Evolutionary conservation across 2,888 invertebrate genomes (phyloP), one percentile per base, ranked within the genome.

Genomic region (Cataglyphis albicans): DNA sequence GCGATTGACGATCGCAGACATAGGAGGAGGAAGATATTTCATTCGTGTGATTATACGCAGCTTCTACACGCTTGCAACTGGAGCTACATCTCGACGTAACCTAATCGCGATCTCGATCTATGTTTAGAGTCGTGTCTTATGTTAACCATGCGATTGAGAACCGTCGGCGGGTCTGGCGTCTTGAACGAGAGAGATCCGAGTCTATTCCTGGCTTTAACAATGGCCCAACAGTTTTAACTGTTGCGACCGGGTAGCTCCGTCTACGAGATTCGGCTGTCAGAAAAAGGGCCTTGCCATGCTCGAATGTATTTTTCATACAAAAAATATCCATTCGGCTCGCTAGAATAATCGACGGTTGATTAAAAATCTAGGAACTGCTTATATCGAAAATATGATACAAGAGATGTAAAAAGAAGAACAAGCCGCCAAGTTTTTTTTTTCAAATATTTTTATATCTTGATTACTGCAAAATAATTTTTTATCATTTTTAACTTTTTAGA

Each of bases 201-300:
- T 93, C 93, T 93, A 93, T 93, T 93, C 91, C 89, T 85, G 90
- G 90, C 89, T 90, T 52, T 88, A 91, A 93, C 93, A 93, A 93
- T 93, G 92, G 91, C 52, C 89, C 91, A 91, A 52, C 93, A 90
- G 92, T 93, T 92, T 93, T 90, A 91, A 93, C 88, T 32, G 32
- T 32, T 32, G 89, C 84, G 86, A 83, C 86, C 76, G 83, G 81
- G 84, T 72, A 41, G n/a, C 84, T 87, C 82, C 82, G 84, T 76
- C 63, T 72, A 82, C 21, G 25, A 59, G 32, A 35, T 52, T 70
- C 55, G 59, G 32, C 48, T 57, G 35, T 70, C 76, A 63, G 61
- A 81, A 70, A 76, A 75, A 67, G 25, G 5, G 61, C 52, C 29
- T 9, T 32, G 15, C 9, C 32, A 15, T 41, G 44, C 59, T 65